Evolutionary conservation across 2,888 invertebrate genomes (phyloP).

Genomic region (Chrysolina oricalcia): DNA sequence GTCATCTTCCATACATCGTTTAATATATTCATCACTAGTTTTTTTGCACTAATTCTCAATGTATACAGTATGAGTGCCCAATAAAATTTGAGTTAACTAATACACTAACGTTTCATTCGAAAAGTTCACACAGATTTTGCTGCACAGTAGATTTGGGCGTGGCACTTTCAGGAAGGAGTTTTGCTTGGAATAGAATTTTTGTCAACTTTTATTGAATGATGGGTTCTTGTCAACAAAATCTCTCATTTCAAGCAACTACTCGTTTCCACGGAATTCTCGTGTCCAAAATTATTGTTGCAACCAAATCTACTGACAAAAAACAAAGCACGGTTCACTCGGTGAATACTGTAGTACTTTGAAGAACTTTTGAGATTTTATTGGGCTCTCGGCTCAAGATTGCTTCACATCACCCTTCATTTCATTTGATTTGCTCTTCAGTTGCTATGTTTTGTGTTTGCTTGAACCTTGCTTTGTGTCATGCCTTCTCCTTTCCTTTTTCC

Average conservation of each 20-base stretch:
- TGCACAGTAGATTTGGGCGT: constrained; percentile 54
- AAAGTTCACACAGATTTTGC: constrained; percentile 41
- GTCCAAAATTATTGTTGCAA: constrained; percentile 52
- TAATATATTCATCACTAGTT: constrained; percentile 55
- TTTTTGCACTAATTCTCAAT: constrained; percentile 59
- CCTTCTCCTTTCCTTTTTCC: constrained; percentile 58
- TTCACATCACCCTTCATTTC: constrained; percentile 58
- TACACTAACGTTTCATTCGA: constrained; percentile 66
- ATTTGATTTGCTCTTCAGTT: constrained; percentile 61
- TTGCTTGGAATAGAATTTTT: neutral
- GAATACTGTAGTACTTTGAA: constrained; percentile 41
- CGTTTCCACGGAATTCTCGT: constrained; percentile 36
- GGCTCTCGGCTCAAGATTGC: constrained; percentile 69
- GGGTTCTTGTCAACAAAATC: neutral
- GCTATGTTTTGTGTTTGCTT: constrained; percentile 63
- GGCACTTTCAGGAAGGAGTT: neutral
- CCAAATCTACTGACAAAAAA: constrained; percentile 48
- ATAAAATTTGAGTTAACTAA: constrained; percentile 71
- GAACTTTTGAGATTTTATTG: constrained; percentile 65
- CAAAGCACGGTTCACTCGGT: constrained; percentile 72
- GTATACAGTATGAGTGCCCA: constrained; percentile 70
- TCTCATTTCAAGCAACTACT: neutral
- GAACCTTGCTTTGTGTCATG: constrained; percentile 72
- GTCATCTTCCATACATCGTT: constrained; percentile 36
- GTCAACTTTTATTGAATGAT: neutral